phyloP scores from a whole-genome alignment of 2,888 invertebrate genomes.

The Watsonalla binaria region DNA sequence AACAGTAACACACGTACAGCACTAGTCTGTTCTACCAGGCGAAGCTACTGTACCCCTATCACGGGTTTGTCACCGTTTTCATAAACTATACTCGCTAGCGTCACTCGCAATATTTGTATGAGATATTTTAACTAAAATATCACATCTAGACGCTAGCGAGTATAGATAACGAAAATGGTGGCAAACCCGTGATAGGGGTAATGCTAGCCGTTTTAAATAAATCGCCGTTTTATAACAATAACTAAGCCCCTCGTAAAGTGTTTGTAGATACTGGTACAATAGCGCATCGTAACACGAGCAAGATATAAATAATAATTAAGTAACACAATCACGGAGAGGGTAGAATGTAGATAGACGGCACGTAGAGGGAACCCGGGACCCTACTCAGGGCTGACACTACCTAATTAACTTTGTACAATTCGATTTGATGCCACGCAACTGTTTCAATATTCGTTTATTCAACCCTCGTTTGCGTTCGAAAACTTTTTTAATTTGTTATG shows the following conservation, averaged over 20 bases:
- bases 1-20: too few relatives aligned
- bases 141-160: too few relatives aligned
- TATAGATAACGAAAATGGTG: too few relatives aligned
- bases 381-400: constrained; percentile 51
- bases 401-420: constrained; percentile 67
- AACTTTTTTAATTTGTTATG: constrained; percentile 22
- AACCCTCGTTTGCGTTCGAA: constrained; percentile 22
- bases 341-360: constrained; percentile 7
- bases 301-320: constrained; percentile 39
- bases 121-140: too few relatives aligned
- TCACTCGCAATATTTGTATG: too few relatives aligned
- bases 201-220: neutral
- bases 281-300: constrained; percentile 18
- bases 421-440: constrained; percentile 53
- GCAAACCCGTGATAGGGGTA: too few relatives aligned
- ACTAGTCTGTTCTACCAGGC: neutral
- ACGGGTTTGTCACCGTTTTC: neutral
- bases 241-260: constrained; percentile 13
- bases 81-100: neutral
- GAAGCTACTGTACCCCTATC: too few relatives aligned
- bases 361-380: constrained; percentile 32
- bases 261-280: constrained; percentile 15
- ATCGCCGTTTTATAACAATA: constrained; percentile 6
- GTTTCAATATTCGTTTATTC: constrained; percentile 48
- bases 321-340: constrained; percentile 27